phyloP scores from a whole-genome alignment of 2,888 invertebrate species.

The Candidula unifasciata region DNA sequence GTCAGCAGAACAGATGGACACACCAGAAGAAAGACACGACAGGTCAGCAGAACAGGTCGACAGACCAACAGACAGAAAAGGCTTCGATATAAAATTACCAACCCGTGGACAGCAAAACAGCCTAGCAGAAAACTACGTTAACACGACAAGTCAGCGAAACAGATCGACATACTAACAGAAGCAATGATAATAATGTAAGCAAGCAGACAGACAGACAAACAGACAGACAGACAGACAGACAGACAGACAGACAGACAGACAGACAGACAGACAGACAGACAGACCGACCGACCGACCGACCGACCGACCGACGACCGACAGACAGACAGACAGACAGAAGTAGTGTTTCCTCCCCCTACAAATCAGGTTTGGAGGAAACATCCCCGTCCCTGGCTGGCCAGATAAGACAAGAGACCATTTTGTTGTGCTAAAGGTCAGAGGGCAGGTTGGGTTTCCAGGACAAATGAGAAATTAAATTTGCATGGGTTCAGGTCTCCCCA shows the following conservation, averaged over 20 bases:
- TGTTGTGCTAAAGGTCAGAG: too few relatives aligned
- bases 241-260: not conserved
- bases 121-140: too few relatives aligned
- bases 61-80: constrained; percentile 13
- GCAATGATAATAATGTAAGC: not conserved
- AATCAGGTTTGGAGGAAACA: too few relatives aligned
- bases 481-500: too few relatives aligned
- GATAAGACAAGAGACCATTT: too few relatives aligned
- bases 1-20: not conserved
- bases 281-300: not conserved
- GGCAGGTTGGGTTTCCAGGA: too few relatives aligned
- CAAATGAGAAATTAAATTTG: too few relatives aligned
- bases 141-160: not conserved
- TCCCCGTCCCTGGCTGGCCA: too few relatives aligned
- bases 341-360: too few relatives aligned
- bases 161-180: not conserved
- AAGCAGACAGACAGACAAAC: not conserved
- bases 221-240: not conserved
- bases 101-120: too few relatives aligned
- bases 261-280: not conserved
- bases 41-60: not conserved
- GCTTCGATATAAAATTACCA: not conserved
- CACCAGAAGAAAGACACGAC: not conserved
- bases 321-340: not conserved
- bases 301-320: not conserved